Conservation (phyloP, 2,888 invertebrate genomes). For the Papilio elwesi region DNA sequence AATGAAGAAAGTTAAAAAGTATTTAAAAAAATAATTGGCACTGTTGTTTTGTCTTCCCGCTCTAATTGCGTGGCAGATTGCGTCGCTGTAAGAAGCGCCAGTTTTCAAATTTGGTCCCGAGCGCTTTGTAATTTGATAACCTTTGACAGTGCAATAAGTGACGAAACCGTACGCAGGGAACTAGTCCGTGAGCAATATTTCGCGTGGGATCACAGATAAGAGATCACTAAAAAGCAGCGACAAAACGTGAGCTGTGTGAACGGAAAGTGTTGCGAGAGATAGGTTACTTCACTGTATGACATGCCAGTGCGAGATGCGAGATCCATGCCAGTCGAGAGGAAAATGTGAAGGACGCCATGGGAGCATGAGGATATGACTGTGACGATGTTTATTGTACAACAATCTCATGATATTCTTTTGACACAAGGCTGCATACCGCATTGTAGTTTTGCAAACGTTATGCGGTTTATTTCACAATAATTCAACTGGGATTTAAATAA, state of each 20-base stretch:
- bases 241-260: conserved; percentile 65
- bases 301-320: conserved; percentile 66
- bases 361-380: conserved; percentile 61
- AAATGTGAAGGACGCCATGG: conserved; percentile 74
- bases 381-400: conserved; percentile 62
- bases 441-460: neutral
- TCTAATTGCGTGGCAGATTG: neutral
- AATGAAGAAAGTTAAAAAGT: too few relatives aligned
- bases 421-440: conserved; percentile 19
- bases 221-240: conserved; percentile 71
- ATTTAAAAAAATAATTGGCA: too few relatives aligned
- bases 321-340: conserved; percentile 69
- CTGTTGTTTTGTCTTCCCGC: too few relatives aligned
- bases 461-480: too few relatives aligned
- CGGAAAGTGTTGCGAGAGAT: conserved; percentile 74
- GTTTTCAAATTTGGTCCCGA: conserved; percentile 51
- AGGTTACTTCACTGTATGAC: conserved; percentile 64
- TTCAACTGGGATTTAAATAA: too few relatives aligned
- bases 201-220: conserved; percentile 72
- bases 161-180: conserved; percentile 63
- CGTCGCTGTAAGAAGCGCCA: conserved; percentile 40
- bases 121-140: conserved; percentile 64
- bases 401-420: conserved; percentile 40
- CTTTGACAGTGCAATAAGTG: conserved; percentile 64
- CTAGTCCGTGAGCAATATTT: conserved; percentile 72